Percentiles rank a stretch among this genome's conserved stretches.
Evolutionary conservation across 2,888 invertebrate genomes (phyloP).

Genomic region (Eupithecia exiguata): DNA sequence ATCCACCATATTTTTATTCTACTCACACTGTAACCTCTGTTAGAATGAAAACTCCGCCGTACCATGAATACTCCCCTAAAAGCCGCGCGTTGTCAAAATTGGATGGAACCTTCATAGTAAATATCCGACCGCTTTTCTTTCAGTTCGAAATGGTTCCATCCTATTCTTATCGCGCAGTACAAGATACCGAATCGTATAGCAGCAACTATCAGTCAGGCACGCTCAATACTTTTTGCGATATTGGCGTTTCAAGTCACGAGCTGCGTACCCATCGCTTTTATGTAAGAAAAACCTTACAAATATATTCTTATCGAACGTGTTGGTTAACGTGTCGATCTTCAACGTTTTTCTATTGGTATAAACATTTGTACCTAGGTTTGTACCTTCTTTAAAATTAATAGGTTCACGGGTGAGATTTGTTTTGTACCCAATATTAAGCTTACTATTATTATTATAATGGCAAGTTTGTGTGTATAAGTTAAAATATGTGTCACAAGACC

Average conservation of each 20-base stretch:
- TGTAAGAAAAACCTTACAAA: neutral
- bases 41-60: neutral
- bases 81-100: neutral
- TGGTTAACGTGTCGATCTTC: neutral
- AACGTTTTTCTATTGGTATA: neutral
- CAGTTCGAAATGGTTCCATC: neutral
- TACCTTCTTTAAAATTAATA: neutral
- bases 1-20: no score
- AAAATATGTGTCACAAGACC: no score
- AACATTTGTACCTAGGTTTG: neutral
- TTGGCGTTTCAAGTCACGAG: neutral
- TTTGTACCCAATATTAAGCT: no score
- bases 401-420: neutral
- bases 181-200: neutral
- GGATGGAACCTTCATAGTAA: neutral
- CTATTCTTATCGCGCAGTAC: neutral
- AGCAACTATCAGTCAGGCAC: neutral
- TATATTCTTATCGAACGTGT: neutral
- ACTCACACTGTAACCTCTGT: neutral
- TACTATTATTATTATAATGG: no score
- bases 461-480: no score
- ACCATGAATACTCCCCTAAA: no score
- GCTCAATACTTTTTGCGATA: neutral
- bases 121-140: neutral
- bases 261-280: neutral